Conservation (phyloP, 2,888 invertebrate genomes). For the Perdita meconis region DNA sequence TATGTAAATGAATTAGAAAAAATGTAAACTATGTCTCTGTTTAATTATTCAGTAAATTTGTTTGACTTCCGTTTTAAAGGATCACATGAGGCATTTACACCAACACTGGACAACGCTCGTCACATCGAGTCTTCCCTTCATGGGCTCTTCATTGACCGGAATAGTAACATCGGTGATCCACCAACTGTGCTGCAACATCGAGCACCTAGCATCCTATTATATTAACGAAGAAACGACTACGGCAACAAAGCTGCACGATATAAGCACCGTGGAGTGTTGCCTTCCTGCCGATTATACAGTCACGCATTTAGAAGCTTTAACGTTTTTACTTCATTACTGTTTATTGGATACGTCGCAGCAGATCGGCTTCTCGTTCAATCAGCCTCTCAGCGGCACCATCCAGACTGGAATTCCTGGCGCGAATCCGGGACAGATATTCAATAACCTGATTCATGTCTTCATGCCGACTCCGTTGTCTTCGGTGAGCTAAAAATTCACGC, state of each 20-base stretch:
- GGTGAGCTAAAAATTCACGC: slow-evolving; percentile 70
- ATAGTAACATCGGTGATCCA: slow-evolving; percentile 92
- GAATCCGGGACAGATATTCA: slow-evolving; percentile 90
- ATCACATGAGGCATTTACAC: slow-evolving; percentile 90
- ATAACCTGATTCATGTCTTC: slow-evolving; percentile 92
- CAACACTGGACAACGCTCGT: slow-evolving; percentile 93
- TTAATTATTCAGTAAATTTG: too few relatives aligned
- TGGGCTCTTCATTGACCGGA: slow-evolving; percentile 90
- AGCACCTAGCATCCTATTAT: slow-evolving; percentile 85
- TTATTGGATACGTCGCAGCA: slow-evolving; percentile 89
- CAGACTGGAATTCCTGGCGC: slow-evolving; percentile 86
- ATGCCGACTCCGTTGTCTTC: slow-evolving; percentile 87
- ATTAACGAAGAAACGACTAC: slow-evolving; percentile 74
- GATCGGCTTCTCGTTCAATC: slow-evolving; percentile 86
- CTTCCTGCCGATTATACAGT: slow-evolving; percentile 91
- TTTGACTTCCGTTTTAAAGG: slow-evolving; percentile 79
- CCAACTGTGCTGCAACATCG: slow-evolving; percentile 92
- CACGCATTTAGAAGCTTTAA: slow-evolving; percentile 91
- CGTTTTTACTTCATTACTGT: slow-evolving; percentile 92
- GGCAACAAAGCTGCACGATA: slow-evolving; percentile 75
- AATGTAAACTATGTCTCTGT: too few relatives aligned
- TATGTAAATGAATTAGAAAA: too few relatives aligned
- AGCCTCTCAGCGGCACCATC: slow-evolving; percentile 85
- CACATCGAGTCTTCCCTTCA: slow-evolving; percentile 92
- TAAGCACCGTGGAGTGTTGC: slow-evolving; percentile 84